These are phyloP conservation scores for Salpingus planirostris DNA, from an alignment of 2,888 invertebrate genomes.

Conservation along the genomic window DNA sequence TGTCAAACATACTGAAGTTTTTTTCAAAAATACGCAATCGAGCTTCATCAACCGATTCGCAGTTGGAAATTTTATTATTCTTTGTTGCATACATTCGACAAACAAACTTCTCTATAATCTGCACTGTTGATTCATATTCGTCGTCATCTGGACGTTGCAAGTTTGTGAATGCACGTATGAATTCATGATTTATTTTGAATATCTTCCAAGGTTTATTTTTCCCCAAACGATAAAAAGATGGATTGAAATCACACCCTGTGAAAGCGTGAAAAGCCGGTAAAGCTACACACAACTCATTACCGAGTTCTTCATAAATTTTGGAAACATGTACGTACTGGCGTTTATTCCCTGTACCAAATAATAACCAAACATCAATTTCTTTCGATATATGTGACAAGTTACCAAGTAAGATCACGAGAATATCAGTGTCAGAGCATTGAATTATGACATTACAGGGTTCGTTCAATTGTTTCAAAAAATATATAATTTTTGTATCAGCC, in stretches of 20 bases:
- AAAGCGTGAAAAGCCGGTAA: slow-evolving; percentile 26
- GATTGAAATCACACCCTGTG: slow-evolving; percentile 27
- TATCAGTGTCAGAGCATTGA: not conserved
- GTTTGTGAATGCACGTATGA: slow-evolving; percentile 27
- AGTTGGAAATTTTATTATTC: too few relatives aligned
- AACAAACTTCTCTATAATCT: not conserved
- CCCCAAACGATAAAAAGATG: slow-evolving; percentile 26
- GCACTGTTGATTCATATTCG: too few relatives aligned
- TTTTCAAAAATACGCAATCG: too few relatives aligned
- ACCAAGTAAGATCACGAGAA: not conserved
- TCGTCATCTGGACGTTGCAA: slow-evolving; percentile 19
- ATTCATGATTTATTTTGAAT: slow-evolving; percentile 23
- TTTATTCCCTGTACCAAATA: not conserved
- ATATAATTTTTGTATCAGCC: not conserved
- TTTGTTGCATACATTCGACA: not conserved
- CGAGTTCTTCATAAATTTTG: not conserved
- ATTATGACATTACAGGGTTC: not conserved
- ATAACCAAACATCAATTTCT: too few relatives aligned
- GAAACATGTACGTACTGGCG: not conserved
- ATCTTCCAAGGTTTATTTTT: slow-evolving; percentile 26
- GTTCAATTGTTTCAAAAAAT: not conserved
- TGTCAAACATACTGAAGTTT: too few relatives aligned
- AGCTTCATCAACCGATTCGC: too few relatives aligned
- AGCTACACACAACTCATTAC: not conserved
- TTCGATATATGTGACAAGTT: too few relatives aligned